Evolutionary conservation across 1,140 invertebrate species (phyloP).

Genomic region (Cardiocondyla obscurior): DNA sequence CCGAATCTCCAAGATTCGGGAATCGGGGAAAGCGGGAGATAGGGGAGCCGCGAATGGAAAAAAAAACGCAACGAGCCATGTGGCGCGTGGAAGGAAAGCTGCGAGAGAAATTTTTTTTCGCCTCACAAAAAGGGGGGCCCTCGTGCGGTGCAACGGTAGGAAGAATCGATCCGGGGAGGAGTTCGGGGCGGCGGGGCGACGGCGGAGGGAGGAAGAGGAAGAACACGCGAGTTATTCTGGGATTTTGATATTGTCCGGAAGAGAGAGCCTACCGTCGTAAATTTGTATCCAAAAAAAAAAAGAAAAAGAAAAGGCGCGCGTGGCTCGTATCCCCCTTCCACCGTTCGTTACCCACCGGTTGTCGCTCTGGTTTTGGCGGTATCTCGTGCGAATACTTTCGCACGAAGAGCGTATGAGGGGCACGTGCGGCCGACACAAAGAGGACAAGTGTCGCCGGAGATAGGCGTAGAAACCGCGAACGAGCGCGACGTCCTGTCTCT

Average conservation of each 20-base stretch:
- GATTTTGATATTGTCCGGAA: constrained; percentile 35
- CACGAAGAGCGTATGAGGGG: neutral
- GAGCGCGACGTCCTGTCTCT: neutral
- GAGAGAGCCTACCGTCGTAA: constrained; percentile 10
- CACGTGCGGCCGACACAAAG: constrained; percentile 55
- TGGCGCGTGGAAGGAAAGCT: constrained; percentile 78
- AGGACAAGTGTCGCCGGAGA: constrained; percentile 27
- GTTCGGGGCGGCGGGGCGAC: constrained; percentile 64
- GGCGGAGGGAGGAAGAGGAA: constrained; percentile 50
- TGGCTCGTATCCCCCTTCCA: constrained; percentile 65
- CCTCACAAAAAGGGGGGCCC: constrained; percentile 29
- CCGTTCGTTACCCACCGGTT: too few relatives aligned
- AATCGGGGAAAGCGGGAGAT: constrained; percentile 59
- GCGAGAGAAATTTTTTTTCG: constrained; percentile 59
- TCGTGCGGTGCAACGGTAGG: constrained; percentile 58
- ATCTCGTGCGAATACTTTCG: constrained; percentile 47
- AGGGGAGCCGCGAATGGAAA: constrained; percentile 60
- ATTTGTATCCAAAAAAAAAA: constrained; percentile 51
- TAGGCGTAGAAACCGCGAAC: neutral
- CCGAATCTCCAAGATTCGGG: constrained; percentile 63
- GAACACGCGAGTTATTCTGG: constrained; percentile 61
- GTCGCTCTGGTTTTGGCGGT: constrained; percentile 46
- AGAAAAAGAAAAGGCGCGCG: constrained; percentile 46
- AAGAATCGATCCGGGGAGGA: constrained; percentile 58
- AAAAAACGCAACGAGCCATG: constrained; percentile 77